phyloP scores from a whole-genome alignment of 2,888 invertebrate genomes.

The Tipula lateralis region DNA sequence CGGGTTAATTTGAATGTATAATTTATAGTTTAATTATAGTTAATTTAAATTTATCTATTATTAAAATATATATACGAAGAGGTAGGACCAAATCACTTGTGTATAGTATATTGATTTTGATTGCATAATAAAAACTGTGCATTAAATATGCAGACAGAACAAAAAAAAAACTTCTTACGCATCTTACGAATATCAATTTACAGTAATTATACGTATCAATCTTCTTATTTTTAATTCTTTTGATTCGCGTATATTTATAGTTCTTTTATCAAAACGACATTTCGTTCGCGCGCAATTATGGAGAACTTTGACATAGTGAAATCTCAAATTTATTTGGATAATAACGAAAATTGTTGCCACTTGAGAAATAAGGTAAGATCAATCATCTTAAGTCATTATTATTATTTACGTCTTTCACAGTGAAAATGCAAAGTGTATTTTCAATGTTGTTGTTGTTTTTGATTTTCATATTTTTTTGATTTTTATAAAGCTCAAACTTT shows the following conservation, averaged over 20 bases:
- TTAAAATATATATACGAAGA: neutral
- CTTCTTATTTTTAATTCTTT: neutral
- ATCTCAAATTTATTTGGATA: conserved; percentile 5
- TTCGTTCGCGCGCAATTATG: neutral
- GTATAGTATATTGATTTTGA: conserved; percentile 11
- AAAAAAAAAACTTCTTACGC: neutral
- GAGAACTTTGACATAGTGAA: conserved; percentile 19
- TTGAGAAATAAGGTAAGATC: neutral
- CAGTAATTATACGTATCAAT: neutral
- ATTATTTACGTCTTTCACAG: neutral
- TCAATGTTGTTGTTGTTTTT: neutral
- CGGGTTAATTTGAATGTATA: neutral
- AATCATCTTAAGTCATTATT: neutral
- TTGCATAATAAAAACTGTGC: neutral
- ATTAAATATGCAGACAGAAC: neutral
- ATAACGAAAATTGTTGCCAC: neutral
- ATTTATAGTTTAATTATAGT: neutral
- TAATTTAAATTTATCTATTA: neutral
- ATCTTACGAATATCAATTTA: neutral
- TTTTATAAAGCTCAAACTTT: neutral
- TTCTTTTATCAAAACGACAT: neutral
- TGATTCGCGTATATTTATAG: neutral
- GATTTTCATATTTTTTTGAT: no score
- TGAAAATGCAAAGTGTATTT: neutral
- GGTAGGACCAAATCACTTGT: neutral